These are phyloP conservation scores for Magallana ariakensis DNA, from an alignment of 1,140 invertebrate genomes.

Conservation along the genomic window DNA sequence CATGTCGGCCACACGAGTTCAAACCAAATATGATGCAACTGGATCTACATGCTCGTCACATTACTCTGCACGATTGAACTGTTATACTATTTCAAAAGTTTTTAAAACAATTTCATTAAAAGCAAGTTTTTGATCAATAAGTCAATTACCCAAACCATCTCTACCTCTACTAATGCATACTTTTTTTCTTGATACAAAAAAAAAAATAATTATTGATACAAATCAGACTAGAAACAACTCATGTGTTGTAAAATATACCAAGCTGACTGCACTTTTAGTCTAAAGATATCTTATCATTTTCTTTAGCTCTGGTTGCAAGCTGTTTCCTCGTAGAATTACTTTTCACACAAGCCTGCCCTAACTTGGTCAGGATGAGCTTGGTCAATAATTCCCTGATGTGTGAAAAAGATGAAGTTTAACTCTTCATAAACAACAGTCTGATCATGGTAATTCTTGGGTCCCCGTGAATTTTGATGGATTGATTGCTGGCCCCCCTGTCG, in stretches of 20 bases:
- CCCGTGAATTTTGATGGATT: neutral
- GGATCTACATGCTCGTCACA: too few relatives aligned
- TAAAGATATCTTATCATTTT: neutral
- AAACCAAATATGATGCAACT: too few relatives aligned
- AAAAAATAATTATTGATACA: too few relatives aligned
- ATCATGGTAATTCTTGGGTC: neutral
- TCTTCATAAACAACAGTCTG: neutral
- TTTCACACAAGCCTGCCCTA: neutral
- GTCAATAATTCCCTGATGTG: neutral
- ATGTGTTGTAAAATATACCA: neutral
- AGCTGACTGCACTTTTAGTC: neutral
- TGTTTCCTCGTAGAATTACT: slow-evolving; percentile 18
- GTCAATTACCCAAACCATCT: too few relatives aligned
- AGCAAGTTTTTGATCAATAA: too few relatives aligned
- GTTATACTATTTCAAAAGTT: too few relatives aligned
- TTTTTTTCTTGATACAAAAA: too few relatives aligned
- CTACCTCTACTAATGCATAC: too few relatives aligned
- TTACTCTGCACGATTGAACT: too few relatives aligned
- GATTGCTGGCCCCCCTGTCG: neutral
- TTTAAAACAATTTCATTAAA: too few relatives aligned
- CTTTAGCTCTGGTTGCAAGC: neutral
- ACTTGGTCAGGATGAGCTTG: neutral
- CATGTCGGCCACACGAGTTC: too few relatives aligned
- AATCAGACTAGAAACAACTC: neutral
- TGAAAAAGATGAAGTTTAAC: neutral